Evolutionary conservation across 1,140 invertebrate species (phyloP).

Genomic region (Phymastichus coffea): DNA sequence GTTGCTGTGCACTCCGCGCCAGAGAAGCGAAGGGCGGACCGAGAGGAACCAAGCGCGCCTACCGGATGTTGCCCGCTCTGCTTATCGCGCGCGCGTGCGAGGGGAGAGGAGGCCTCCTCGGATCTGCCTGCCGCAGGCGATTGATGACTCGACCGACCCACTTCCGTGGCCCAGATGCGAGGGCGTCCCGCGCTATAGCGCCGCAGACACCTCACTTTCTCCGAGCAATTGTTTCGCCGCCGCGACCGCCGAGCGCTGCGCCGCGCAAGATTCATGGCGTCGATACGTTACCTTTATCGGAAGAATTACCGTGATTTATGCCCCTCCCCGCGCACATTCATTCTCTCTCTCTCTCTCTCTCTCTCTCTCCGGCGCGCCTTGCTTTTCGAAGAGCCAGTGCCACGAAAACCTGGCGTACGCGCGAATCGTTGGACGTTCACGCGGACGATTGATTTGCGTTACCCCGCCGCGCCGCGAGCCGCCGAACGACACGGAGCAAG

Average conservation of each 20-base stretch:
- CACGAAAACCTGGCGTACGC: no score
- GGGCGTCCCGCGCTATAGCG: conserved; percentile 34
- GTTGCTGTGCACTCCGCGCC: no score
- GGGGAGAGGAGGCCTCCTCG: background rate
- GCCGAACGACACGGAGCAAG: no score
- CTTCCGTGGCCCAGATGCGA: conserved; percentile 43
- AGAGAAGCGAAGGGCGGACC: no score
- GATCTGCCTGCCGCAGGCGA: no score
- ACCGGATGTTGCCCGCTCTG: background rate
- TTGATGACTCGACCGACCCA: conserved; percentile 48
- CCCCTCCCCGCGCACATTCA: no score
- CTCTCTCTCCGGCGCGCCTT: background rate
- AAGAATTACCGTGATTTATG: conserved; percentile 21
- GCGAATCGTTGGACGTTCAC: no score
- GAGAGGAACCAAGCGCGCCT: no score
- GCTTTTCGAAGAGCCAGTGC: background rate
- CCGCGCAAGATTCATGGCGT: conserved; percentile 24
- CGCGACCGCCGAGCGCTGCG: background rate
- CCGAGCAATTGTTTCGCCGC: conserved; percentile 1
- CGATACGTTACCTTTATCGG: conserved; percentile 6
- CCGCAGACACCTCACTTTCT: conserved; percentile 27
- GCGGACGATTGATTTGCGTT: no score
- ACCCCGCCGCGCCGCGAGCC: no score
- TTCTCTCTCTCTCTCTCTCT: background rate
- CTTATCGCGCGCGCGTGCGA: background rate